Evolutionary conservation across 2,797 vertebrate species (phyloP).

Genomic region (Onychomys arenicola): DNA sequence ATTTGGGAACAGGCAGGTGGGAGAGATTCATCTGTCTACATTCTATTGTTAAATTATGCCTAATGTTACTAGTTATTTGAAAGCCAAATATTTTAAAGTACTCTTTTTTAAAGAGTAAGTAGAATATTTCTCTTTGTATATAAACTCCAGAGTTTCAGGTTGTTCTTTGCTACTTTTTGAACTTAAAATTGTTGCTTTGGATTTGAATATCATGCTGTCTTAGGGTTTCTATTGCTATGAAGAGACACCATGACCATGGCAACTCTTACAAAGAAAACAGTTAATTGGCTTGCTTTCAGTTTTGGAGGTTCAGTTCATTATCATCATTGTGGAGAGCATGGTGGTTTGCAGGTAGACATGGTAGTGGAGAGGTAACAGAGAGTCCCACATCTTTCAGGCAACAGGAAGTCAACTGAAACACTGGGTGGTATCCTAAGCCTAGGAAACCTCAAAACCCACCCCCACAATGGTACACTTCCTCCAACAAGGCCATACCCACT

Average conservation of each 20-base stretch:
- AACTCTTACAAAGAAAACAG: background rate
- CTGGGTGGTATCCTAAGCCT: background rate
- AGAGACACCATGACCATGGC: background rate
- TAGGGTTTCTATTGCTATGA: background rate
- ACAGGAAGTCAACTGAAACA: background rate
- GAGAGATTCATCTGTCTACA: no score
- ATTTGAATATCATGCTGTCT: background rate
- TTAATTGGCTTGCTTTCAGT: background rate
- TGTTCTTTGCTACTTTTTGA: background rate
- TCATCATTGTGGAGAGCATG: background rate
- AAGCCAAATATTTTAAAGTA: background rate
- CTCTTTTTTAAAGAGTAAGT: background rate
- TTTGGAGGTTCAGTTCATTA: background rate
- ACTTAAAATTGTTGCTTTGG: constrained; percentile 19
- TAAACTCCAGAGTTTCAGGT: background rate
- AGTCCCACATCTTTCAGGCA: background rate
- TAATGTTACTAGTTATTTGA: constrained; percentile 37
- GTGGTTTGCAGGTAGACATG: background rate
- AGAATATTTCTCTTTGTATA: background rate
- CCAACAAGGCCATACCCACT: no score
- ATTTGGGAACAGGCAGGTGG: no score
- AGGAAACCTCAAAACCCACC: background rate
- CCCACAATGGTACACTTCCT: background rate
- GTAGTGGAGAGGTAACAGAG: background rate
- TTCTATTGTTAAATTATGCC: constrained; percentile 14